Conservation (phyloP, 2,797 vertebrate genomes). For the Thunnus albacares region DNA sequence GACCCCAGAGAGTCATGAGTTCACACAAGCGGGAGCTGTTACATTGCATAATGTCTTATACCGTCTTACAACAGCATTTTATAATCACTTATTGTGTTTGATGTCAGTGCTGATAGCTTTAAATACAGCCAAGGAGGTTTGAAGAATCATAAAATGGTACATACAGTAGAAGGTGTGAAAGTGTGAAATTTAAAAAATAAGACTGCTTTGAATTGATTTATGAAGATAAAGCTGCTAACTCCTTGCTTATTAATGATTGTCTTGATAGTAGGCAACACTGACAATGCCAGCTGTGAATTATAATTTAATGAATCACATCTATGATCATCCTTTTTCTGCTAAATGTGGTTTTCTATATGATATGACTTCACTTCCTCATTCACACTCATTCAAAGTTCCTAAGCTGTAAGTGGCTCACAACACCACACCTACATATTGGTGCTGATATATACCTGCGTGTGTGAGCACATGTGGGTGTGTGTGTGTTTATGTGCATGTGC, state of each 20-base stretch:
- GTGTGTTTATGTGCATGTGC: background rate
- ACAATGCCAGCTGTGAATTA: background rate
- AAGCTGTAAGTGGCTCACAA: conserved; percentile 25
- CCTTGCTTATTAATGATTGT: background rate
- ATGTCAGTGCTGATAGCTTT: background rate
- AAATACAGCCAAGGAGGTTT: background rate
- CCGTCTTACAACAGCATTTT: conserved; percentile 3
- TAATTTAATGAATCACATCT: background rate
- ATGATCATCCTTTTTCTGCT: background rate
- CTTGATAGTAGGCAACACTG: background rate
- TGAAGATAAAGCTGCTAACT: background rate
- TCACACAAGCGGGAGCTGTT: conserved; percentile 16
- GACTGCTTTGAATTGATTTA: background rate
- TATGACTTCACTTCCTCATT: conserved; percentile 9
- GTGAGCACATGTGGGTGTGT: background rate
- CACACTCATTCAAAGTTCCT: conserved; percentile 19
- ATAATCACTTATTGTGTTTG: background rate
- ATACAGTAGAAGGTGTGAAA: background rate
- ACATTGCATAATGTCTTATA: background rate
- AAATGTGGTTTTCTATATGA: background rate
- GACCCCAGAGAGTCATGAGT: conserved; percentile 32
- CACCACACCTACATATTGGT: background rate
- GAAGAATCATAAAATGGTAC: background rate
- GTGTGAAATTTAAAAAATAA: background rate
- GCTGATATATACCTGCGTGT: background rate